A percentile compares a stretch with the other conserved stretches of the same genome.
phyloP scores from a whole-genome alignment of 53 echinoderm and acorn worm genomes.

The Apostichopus leukothele region DNA sequence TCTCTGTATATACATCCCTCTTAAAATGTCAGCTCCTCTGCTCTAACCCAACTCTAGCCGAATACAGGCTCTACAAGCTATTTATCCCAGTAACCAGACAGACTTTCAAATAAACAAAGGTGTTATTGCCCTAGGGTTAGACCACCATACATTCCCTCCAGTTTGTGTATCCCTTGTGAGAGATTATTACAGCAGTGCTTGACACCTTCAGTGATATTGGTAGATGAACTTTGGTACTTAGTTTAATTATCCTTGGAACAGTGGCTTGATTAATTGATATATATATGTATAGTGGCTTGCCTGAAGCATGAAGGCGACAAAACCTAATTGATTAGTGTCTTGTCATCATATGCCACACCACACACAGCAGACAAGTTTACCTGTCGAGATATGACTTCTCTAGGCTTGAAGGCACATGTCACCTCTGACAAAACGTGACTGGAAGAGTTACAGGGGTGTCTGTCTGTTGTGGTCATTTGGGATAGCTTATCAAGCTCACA shows the following conservation, averaged over 20 bases:
- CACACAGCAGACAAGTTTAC: background rate
- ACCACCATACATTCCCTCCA: no score
- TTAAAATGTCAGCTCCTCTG: no score
- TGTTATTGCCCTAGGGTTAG: no score
- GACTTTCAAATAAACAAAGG: no score
- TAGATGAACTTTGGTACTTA: constrained; percentile 37
- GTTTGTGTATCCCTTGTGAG: no score
- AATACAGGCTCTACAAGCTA: no score
- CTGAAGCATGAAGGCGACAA: background rate
- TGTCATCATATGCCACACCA: background rate
- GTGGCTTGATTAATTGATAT: constrained; percentile 29
- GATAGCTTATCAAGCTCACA: background rate
- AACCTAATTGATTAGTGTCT: constrained; percentile 8
- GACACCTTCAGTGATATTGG: background rate
- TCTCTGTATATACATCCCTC: no score
- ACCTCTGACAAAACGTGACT: background rate
- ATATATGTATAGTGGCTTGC: background rate
- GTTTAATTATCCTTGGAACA: constrained; percentile 33
- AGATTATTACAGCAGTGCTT: no score
- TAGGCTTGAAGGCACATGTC: background rate
- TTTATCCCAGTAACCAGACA: no score
- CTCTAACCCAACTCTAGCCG: no score
- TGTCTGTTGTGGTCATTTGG: background rate
- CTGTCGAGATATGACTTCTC: background rate
- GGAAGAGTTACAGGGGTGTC: background rate